Evolutionary conservation across 1,140 invertebrate species (phyloP).

Genomic region (Hyles vespertilio): DNA sequence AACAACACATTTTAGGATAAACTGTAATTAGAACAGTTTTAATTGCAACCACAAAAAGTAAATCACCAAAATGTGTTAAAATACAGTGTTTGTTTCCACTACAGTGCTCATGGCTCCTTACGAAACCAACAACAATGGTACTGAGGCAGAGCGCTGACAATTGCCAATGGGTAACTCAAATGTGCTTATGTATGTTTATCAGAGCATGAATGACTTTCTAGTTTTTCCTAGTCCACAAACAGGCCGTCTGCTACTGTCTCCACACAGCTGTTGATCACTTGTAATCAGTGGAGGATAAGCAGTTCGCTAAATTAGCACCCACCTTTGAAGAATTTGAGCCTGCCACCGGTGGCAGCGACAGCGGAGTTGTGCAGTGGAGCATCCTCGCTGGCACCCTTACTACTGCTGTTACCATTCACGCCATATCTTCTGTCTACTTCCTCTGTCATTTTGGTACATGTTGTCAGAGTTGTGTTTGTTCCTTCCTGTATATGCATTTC

Average conservation of each 20-base stretch:
- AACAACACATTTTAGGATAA: too few relatives aligned
- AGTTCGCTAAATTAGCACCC: conserved; percentile 20
- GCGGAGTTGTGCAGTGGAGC: conserved; percentile 52
- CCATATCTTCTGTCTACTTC: conserved; percentile 79
- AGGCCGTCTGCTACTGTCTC: conserved; percentile 2
- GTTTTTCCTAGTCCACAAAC: conserved; percentile 41
- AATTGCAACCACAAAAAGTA: neutral
- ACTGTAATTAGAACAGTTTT: too few relatives aligned
- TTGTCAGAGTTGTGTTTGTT: conserved; percentile 77
- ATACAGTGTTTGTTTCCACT: conserved; percentile 33
- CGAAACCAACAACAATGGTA: conserved; percentile 62
- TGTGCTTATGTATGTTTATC: conserved; percentile 65
- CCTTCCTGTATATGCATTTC: conserved; percentile 77
- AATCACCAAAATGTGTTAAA: conserved; percentile 10
- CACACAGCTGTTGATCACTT: neutral
- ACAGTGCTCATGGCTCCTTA: conserved; percentile 43
- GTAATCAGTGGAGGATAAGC: neutral
- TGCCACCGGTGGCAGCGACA: conserved; percentile 69
- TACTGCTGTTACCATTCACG: conserved; percentile 79
- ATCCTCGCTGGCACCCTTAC: conserved; percentile 62
- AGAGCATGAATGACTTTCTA: conserved; percentile 76
- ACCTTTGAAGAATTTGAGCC: conserved; percentile 80
- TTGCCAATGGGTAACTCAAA: conserved; percentile 58
- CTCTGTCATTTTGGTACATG: conserved; percentile 81
- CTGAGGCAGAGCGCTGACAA: conserved; percentile 58